Conservation (phyloP, 2,113 vertebrate species). For the Hemiprocne comata region DNA sequence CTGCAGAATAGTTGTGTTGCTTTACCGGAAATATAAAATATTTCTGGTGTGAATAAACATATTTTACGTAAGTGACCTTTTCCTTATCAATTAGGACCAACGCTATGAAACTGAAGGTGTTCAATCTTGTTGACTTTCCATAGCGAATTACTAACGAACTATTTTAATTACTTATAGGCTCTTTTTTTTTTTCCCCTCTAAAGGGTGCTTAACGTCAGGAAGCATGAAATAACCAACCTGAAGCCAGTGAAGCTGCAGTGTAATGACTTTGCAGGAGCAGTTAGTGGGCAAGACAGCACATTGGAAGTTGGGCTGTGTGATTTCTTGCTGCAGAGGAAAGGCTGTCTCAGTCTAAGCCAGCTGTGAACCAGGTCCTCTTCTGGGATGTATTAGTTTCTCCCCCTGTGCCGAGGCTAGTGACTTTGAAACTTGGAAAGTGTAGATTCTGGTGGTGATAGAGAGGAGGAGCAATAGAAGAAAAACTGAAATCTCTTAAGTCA, state of each 20-base stretch:
- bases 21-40: neutral
- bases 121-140: neutral
- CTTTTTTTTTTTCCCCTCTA: neutral
- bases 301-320: neutral
- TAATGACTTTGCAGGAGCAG: neutral
- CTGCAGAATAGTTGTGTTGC: neutral
- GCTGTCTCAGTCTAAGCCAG: neutral
- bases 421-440: neutral
- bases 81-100: neutral
- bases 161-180: conserved; percentile 7
- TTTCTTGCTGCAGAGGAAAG: neutral
- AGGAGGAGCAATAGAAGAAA: neutral
- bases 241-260: neutral
- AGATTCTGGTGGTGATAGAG: neutral
- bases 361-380: neutral
- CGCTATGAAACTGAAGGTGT: neutral
- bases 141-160: neutral
- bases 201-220: neutral
- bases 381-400: neutral
- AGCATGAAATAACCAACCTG: neutral
- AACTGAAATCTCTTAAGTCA: neutral
- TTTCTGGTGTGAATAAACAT: neutral
- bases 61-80: neutral
- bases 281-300: neutral
- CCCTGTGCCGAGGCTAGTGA: neutral